A percentile compares a stretch with the other conserved stretches of the same genome.
phyloP scores from a whole-genome alignment of 2,888 invertebrate species.

The Drosophila kuntzei region DNA sequence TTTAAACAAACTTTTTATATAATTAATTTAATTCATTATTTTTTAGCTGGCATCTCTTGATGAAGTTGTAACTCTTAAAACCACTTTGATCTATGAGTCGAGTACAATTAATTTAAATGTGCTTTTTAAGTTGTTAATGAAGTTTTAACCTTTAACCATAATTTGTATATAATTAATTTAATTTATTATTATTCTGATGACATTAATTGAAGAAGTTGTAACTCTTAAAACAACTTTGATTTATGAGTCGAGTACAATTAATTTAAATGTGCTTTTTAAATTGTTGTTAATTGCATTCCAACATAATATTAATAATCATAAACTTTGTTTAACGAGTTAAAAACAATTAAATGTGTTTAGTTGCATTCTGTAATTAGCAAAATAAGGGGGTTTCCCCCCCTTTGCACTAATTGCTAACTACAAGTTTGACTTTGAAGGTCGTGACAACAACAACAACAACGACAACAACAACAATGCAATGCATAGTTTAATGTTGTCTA shows the following conservation, averaged over 20 bases:
- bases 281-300: not conserved
- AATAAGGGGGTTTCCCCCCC: not conserved
- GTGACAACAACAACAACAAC: conserved; percentile 26
- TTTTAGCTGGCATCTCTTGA: not conserved
- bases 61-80: not conserved
- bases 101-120: not conserved
- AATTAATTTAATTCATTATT: too few species aligned
- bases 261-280: not conserved
- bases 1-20: too few species aligned
- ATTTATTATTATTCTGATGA: not conserved
- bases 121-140: not conserved
- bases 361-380: not conserved
- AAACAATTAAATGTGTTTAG: not conserved
- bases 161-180: not conserved
- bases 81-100: not conserved
- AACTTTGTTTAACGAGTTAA: not conserved
- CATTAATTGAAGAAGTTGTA: not conserved
- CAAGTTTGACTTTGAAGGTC: conserved; percentile 29
- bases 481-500: conserved; percentile 10
- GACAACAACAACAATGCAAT: conserved; percentile 31
- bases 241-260: not conserved
- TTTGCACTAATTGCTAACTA: conserved; percentile 6
- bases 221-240: not conserved
- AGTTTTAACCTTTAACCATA: not conserved
- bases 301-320: not conserved